Evolutionary conservation across 2,888 invertebrate species (phyloP).

Genomic region (Galeopsomyia nigrocyanea): DNA sequence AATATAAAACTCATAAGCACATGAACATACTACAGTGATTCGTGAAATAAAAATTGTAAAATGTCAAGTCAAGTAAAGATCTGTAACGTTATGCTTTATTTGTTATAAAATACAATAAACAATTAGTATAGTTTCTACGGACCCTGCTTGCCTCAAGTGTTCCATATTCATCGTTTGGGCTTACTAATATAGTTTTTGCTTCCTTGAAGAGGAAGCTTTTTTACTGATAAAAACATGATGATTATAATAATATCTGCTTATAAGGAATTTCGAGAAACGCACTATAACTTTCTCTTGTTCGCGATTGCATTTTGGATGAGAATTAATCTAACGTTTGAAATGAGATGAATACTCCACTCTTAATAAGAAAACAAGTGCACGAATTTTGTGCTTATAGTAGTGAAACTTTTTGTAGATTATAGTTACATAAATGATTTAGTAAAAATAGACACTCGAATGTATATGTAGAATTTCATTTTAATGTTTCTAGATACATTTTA

Average conservation of each 20-base stretch:
- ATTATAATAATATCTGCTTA: background rate
- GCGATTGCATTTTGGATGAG: constrained; percentile 35
- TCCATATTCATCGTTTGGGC: too few relatives aligned
- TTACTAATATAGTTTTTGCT: background rate
- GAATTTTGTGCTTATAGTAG: constrained; percentile 35
- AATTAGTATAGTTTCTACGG: background rate
- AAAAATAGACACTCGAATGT: constrained; percentile 24
- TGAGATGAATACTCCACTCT: background rate
- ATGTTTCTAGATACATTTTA: too few relatives aligned
- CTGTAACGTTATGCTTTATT: background rate
- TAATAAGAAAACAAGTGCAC: constrained; percentile 19
- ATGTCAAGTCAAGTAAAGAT: too few relatives aligned
- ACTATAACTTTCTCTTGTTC: constrained; percentile 45
- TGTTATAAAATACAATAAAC: background rate
- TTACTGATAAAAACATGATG: background rate
- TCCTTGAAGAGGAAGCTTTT: too few relatives aligned
- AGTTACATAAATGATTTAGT: constrained; percentile 24
- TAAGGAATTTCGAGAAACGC: constrained; percentile 41
- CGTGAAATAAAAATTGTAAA: too few relatives aligned
- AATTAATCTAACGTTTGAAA: background rate
- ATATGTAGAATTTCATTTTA: background rate
- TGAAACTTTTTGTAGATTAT: constrained; percentile 28
- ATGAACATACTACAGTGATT: too few relatives aligned
- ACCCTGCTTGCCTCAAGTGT: too few relatives aligned
- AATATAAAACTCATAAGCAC: too few relatives aligned